Conservation (phyloP, 1,140 invertebrate genomes). For the Diorhabda sublineata region DNA sequence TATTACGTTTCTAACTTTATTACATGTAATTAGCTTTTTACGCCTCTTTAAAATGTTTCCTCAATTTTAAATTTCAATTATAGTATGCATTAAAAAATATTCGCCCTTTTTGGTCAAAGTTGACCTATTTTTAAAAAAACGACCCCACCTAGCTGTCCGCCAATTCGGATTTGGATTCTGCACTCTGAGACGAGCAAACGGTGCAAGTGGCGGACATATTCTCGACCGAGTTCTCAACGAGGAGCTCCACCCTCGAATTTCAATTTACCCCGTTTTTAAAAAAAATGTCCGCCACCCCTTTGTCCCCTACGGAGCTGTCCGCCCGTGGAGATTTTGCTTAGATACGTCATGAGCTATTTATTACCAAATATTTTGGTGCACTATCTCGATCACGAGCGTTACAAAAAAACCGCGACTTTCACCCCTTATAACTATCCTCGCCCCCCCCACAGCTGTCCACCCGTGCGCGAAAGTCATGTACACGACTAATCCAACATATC, state of each 20-base stretch:
- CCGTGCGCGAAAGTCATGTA: not conserved
- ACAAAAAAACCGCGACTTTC: not conserved
- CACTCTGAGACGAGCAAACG: not conserved
- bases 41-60: not conserved
- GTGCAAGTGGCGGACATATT: not conserved
- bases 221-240: not conserved
- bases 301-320: not conserved
- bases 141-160: not conserved
- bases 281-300: not conserved
- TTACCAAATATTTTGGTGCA: not conserved
- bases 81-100: not conserved
- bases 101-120: not conserved
- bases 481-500: conserved; percentile 1
- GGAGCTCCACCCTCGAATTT: not conserved
- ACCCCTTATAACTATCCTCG: not conserved
- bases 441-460: not conserved
- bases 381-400: not conserved
- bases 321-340: not conserved
- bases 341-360: not conserved
- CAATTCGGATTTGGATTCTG: not conserved
- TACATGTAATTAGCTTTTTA: conserved; percentile 1
- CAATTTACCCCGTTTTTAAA: not conserved
- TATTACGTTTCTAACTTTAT: too few species aligned
- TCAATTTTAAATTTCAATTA: not conserved
- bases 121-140: not conserved